Base-by-base conservation (phyloP, 2,797 vertebrate species). In the Helicolenus hilgendorfi region DNA sequence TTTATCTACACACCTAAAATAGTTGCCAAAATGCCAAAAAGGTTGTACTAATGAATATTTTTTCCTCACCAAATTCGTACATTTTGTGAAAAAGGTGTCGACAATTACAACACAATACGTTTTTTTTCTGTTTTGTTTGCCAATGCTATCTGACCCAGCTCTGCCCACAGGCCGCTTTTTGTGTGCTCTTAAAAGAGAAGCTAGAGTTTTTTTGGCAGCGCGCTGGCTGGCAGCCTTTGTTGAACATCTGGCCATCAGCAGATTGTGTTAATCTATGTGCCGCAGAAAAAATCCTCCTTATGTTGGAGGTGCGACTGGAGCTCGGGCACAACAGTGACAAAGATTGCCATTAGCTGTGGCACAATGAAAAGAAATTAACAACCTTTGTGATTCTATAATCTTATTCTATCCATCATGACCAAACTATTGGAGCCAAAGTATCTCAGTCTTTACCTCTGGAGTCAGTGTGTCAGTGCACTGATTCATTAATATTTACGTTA, bases 191-290 rank as follows among this genome's bases (percentile, higher is more conserved):
- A 85, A 90, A 91, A 87, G 72, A 86, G 85, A 84, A 84, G 82
- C 87, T 80, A 13, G 60, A 77, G 65, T 24, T 68, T 86, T 73
- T 87, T 89, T 93, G 92, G 88, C 91, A 92, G 58, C 22, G 3
- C 14, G 63, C 58, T 92, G 53, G 13, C 92, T 94, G 94, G 93
- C 96, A 96, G 92, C 84, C 79, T 59, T 58, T 75, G 81, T 53
- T 58, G 82, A 96, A 96, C 96, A 97, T 96, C 96, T 97, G 96
- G 96, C 87, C 92, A 96, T 95, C 92, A 92, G 93, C 81, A 88
- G 92, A 96, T 94, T 94, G 86, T 82, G 91, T 93, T 96, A 93
- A 97, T 97, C 94, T 95, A 79, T 71, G 68, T 63, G 78, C 85
- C 82, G 89, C 90, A 92, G 86, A 94, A 93, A 49, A 94, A 94